Evolutionary conservation across 2,113 vertebrate species (phyloP), one percentile per base, ranked within the genome.

Genomic region (Takifugu bimaculatus): DNA sequence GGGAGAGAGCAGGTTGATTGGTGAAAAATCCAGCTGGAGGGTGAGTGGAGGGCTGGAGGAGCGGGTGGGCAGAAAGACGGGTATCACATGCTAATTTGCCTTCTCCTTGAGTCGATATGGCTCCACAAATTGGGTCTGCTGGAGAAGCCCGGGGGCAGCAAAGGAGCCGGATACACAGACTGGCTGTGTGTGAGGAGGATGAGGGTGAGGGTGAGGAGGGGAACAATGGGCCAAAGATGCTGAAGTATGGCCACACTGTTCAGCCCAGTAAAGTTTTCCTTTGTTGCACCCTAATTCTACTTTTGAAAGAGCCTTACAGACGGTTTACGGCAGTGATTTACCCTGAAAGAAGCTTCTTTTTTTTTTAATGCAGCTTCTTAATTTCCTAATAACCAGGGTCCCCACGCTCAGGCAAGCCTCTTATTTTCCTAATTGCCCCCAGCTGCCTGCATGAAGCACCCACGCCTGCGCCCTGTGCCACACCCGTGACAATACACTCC

Each of bases 401-500:
- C 35, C 7, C 7, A 39, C 35, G 2, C 35, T 9, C 35, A 39
- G 1, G 7, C 35, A 11, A 39, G 2, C 35, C 35, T 39, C 35
- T 39, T 11, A 39, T 39, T 39, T 39, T 39, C 35, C 35, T 39
- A 39, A 39, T 39, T 39, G 35, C 7, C 9, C 35, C 35, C 35
- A 10, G 44, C 44, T 45, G 44, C 44, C 14, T 12, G 44, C 14
- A 45, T 14, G 44, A 15, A 4, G 44, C 44, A 45, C 44, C 44
- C 35, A 39, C 35, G 35, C 9, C 35, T 39, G 35, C 7, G 7
- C 78, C 80, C 80, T 77, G 61, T 74, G 90, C 90, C 90, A 89
- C 90, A 87, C 90, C 90, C 90, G 84, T 72, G 73, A 80, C 80
- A 82, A 76, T 42, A 76, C 83, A 70, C 72, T 51, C 69, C 54